A percentile compares a stretch with the other conserved stretches of the same genome.
These are phyloP conservation scores for Eulacestoma nigropectus DNA, from an alignment of 2,113 vertebrate genomes.

Conservation along the genomic window DNA sequence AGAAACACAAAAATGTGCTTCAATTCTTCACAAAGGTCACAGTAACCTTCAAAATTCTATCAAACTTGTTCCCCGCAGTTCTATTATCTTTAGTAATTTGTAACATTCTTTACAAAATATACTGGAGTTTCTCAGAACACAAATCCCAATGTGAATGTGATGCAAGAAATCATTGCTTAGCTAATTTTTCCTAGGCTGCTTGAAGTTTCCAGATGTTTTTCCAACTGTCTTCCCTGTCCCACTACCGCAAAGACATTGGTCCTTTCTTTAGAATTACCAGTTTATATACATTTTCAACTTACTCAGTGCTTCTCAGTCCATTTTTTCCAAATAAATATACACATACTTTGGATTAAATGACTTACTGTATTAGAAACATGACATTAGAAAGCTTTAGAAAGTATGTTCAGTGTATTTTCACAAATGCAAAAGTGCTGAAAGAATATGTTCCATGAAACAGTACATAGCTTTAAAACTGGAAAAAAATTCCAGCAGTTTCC, in stretches of 20 bases:
- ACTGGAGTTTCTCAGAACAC: neutral
- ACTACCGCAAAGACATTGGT: neutral
- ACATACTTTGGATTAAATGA: neutral
- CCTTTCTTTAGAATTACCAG: neutral
- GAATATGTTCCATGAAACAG: neutral
- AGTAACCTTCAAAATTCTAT: neutral
- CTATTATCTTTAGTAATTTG: neutral
- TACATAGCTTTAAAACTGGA: neutral
- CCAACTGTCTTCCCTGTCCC: neutral
- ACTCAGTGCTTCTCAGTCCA: neutral
- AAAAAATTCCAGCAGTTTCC: neutral
- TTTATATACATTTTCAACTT: neutral
- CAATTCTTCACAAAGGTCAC: neutral
- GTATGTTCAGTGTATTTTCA: neutral
- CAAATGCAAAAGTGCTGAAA: neutral
- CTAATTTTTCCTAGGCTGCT: neutral
- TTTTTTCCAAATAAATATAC: neutral
- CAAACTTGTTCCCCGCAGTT: neutral
- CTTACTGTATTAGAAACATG: neutral
- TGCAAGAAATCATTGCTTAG: neutral
- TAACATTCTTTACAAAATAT: neutral
- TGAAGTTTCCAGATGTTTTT: conserved; percentile 8
- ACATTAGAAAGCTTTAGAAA: neutral
- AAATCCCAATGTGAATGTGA: neutral
- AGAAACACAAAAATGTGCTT: neutral